Base-by-base conservation (phyloP, 2,113 vertebrate genomes). In the Aphelocoma coerulescens region DNA sequence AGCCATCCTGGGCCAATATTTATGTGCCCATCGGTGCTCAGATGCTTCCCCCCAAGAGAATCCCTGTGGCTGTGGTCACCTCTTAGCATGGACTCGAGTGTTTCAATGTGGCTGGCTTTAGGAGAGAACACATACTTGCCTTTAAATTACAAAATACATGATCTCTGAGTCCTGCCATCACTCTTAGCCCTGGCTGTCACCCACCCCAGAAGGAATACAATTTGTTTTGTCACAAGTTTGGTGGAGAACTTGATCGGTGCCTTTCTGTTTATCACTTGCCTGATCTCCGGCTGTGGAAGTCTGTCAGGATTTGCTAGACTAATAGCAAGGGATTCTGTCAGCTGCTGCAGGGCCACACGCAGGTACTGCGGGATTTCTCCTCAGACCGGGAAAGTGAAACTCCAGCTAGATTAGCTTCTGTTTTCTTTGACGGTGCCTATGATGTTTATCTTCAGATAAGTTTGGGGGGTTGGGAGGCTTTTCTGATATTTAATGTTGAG, bases 341-440 rank as follows among this genome's bases (percentile, higher is more conserved):
- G 86, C 72, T 88, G 76, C 71, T 91, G 92, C 85, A 46, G n/a
- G 78, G 85, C 88, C 65, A 33, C 69, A 30, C 7, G 11, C 74
- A 95, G 86, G 88, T 92, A 80, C 67, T 92, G 83, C 22, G 26
- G 78, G 92, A 85, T 85, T 91, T 80, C 85, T 85, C 61, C 76
- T 95, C 83, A 66, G 90, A 96, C 54, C 82, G 88, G 88, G 75
- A 95, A 93, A 83, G 65, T 91, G 83, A 93, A 93, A 85, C 37
- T 71, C 87, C 67, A 74, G n/a, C 80, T 86, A 75, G 88, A 92
- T 91, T 93, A 94, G 80, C 83, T 83, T 97, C 88, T 94, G 33
- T 87, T 96, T 96, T 74, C 79, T 91, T 98, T 96, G 71, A 89
- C 1, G 51, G 95, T 96, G 95, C 96, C 94, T 97, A 72, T 91